A percentile compares a stretch with the other conserved stretches of the same genome.
phyloP scores from a whole-genome alignment of 2,888 invertebrate species.

The Yponomeuta malinellus region DNA sequence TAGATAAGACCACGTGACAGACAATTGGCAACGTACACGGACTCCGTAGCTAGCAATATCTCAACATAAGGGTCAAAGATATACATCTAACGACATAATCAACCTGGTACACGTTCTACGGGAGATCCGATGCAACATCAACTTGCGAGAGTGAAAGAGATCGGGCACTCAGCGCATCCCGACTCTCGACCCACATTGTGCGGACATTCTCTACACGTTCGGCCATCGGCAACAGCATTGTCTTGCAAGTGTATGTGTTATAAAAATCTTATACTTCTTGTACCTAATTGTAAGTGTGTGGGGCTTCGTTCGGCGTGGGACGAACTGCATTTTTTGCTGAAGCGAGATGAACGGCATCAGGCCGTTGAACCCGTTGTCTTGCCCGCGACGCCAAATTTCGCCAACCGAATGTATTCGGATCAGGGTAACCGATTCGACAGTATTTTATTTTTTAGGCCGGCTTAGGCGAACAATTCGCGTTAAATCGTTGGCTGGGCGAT shows the following conservation, averaged over 20 bases:
- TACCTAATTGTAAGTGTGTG: constrained; percentile 35
- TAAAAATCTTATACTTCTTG: constrained; percentile 33
- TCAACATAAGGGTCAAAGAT: no score
- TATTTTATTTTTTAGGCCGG: no score
- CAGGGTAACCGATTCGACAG: no score
- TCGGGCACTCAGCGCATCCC: no score
- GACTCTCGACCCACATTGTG: no score
- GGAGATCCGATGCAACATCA: no score
- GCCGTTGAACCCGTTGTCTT: constrained; percentile 59
- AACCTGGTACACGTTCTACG: no score
- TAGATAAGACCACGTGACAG: neutral
- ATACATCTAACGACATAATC: no score
- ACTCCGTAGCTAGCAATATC: no score
- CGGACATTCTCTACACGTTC: neutral
- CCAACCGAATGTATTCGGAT: constrained; percentile 53
- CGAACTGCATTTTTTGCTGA: constrained; percentile 72
- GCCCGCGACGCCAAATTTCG: constrained; percentile 59
- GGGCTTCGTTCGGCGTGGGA: constrained; percentile 66
- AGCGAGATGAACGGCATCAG: constrained; percentile 58
- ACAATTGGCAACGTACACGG: neutral
- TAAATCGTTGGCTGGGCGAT: neutral
- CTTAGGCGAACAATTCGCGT: no score
- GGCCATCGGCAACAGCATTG: constrained; percentile 55
- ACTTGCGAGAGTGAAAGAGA: no score
- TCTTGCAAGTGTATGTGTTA: constrained; percentile 40